Evolutionary conservation across 2,113 vertebrate genomes (phyloP), one percentile per base, ranked within the genome.

Genomic region (Hippolais icterina): DNA sequence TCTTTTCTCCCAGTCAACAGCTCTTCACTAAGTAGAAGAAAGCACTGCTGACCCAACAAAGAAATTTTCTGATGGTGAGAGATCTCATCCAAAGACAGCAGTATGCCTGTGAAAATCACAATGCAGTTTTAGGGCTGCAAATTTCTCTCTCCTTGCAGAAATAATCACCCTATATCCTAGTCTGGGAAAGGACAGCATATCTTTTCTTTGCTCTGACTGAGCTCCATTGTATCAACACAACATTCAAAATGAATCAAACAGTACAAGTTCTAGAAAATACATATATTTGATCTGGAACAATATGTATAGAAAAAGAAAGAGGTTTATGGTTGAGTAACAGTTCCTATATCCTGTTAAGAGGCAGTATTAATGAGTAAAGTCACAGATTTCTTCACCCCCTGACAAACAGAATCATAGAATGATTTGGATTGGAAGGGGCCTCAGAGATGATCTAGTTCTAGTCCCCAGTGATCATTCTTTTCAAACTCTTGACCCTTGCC

Each of bases 221-320:
- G 37, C 11, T 63, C 64, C 25, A 49, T 49, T 0, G 0, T 24
- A 27, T n/a, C 28, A 64, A 42, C 8, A 46, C 6, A 78, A 66
- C 17, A 44, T 2, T 42, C 4, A 1, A 44, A 78, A 68, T 14
- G 0, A 41, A 74, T 53, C 22, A 69, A 61, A 69, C 1, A 18
- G 11, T 31, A 61, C 4, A 49, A 24, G 10, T 65, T 77, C 39
- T 65, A 52, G 31, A 83, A 77, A 68, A 77, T 5, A 65, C 17
- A 31, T 59, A 14, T 25, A 69, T 75, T 63, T 71, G 44, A 28
- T 6, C 20, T 86, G 22, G 23, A 71, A 59, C 28, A 78, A 15
- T 24, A 82, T 47, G 24, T 20, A 12, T 5, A 68, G 18, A 63
- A 75, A 46, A 17, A 39, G 18, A 85, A 72, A 56, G 11, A 42